These are phyloP conservation scores for Toxotes chatareus DNA, from an alignment of 2,113 vertebrate species.

Conservation along the genomic window DNA sequence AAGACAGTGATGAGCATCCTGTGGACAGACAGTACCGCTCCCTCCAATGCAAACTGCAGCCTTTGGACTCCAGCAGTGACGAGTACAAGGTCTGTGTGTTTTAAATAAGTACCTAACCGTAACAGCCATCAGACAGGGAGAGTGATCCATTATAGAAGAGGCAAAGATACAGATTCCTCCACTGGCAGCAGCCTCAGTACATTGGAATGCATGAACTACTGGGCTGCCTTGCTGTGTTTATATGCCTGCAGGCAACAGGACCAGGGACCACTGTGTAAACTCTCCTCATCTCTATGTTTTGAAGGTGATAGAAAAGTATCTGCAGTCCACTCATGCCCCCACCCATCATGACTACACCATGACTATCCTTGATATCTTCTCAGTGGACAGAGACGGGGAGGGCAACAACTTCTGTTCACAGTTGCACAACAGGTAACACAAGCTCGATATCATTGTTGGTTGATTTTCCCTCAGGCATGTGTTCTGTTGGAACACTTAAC, in stretches of 20 bases:
- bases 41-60: conserved; percentile 84
- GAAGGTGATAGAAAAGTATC: conserved; percentile 87
- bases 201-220: neutral
- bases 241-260: neutral
- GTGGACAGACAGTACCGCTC: conserved; percentile 88
- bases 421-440: conserved; percentile 85
- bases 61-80: conserved; percentile 78
- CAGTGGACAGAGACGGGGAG: conserved; percentile 85
- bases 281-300: conserved; percentile 5
- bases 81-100: conserved; percentile 84
- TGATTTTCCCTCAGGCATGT: neutral
- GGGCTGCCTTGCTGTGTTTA: neutral
- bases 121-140: neutral
- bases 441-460: neutral
- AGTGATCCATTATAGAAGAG: no score
- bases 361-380: conserved; percentile 87
- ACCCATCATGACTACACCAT: conserved; percentile 90
- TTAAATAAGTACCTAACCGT: neutral
- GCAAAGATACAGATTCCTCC: no score
- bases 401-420: conserved; percentile 82
- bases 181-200: no score
- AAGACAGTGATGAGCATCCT: conserved; percentile 84
- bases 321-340: conserved; percentile 89
- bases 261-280: neutral
- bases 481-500: neutral